Evolutionary conservation across 2,797 vertebrate genomes (phyloP), one percentile per base, ranked within the genome.

Genomic region (Notolabrus celidotus): DNA sequence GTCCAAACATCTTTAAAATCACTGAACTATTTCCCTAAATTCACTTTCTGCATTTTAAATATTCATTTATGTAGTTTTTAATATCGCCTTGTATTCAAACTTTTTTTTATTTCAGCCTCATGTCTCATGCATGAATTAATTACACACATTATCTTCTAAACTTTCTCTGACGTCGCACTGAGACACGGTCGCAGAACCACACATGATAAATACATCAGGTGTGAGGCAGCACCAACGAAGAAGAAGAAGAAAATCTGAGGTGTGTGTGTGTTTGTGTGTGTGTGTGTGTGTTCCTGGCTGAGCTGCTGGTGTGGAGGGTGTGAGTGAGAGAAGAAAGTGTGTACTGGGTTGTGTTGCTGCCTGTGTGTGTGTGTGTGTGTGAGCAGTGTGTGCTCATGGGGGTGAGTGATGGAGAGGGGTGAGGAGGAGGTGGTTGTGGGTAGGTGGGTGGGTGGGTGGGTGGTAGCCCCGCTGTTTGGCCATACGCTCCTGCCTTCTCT

Each of bases 401-500:
- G 34, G 70, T 78, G 83, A 73, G 79, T 83, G 83, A 85, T 76
- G 71, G 77, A 64, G 80, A 52, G 52, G 61, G 71, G 52, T 57
- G 69, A 49, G 49, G 61, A 33, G 59, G 51, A 16, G 52, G 50
- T 41, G 59, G 66, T 36, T 59, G 27, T 45, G 67, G n/a, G n/a
- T n/a, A n/a, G n/a, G n/a, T n/a, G 12, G 25, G 29, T 2, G 4
- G 6, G 67, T 22, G 55, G 36, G 73, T 76, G 87, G 85, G 75
- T 85, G 87, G 92, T 93, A 87, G 88, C 91, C 93, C 92, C 83
- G 89, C 92, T 95, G 95, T 90, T 94, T 90, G 87, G 90, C 92
- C 94, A 95, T 92, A 92, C 92, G 92, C 92, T 94, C 89, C 85
- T 92, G 91, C 93, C 92, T 92, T 89, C 92, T 91, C 77, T 82